These are phyloP conservation scores for Popillia japonica DNA, from an alignment of 1,140 invertebrate genomes.

Conservation along the genomic window DNA sequence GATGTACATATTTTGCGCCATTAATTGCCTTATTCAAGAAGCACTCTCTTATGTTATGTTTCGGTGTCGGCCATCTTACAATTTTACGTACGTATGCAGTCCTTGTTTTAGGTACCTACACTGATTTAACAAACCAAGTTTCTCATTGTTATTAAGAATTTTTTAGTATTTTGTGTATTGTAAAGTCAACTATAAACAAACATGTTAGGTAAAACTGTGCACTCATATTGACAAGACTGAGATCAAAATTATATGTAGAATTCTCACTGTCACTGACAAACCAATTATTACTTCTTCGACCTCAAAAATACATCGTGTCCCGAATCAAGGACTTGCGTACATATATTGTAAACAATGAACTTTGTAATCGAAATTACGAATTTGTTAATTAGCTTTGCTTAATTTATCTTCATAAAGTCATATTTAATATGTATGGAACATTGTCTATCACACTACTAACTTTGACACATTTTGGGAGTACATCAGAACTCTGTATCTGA, in stretches of 20 bases:
- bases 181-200: no score
- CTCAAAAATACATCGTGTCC: background rate
- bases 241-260: no score
- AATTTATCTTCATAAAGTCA: background rate
- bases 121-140: background rate
- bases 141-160: no score
- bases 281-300: background rate
- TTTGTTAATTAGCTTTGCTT: background rate
- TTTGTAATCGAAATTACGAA: background rate
- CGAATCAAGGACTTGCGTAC: background rate
- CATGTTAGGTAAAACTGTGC: no score
- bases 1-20: slow-evolving; percentile 48
- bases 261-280: no score
- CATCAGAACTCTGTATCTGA: no score
- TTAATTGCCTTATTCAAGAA: slow-evolving; percentile 57
- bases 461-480: no score
- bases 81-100: background rate
- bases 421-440: background rate
- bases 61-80: slow-evolving; percentile 22
- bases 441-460: background rate
- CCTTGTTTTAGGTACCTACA: background rate
- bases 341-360: background rate
- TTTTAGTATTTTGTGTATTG: no score
- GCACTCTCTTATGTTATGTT: slow-evolving; percentile 49
- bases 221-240: no score